Percentiles rank a stretch among this genome's conserved stretches.
These are phyloP conservation scores for Thalassophryne amazonica DNA, from an alignment of 2,797 vertebrate genomes.

Conservation along the genomic window DNA sequence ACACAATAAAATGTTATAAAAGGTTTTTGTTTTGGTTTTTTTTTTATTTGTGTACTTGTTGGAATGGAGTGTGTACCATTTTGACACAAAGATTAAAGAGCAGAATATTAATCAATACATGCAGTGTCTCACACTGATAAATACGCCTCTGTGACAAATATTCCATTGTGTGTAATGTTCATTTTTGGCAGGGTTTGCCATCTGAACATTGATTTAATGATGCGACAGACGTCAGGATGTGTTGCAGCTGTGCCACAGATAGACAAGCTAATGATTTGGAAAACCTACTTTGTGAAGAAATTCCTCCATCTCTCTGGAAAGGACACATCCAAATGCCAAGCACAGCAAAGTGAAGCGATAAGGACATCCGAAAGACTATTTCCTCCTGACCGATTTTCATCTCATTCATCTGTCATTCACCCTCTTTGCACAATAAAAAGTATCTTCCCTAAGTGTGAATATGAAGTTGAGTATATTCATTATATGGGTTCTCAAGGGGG, in stretches of 20 bases:
- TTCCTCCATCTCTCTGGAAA: slow-evolving; percentile 28
- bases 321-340: slow-evolving; percentile 60
- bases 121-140: too few species aligned
- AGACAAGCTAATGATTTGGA: slow-evolving; percentile 60
- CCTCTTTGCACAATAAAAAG: neutral
- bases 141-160: too few species aligned
- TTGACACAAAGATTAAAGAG: too few species aligned
- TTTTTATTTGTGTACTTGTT: too few species aligned
- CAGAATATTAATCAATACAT: too few species aligned
- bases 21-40: too few species aligned
- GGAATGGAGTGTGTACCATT: too few species aligned
- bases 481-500: neutral
- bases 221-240: neutral
- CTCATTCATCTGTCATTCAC: slow-evolving; percentile 14
- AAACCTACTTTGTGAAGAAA: slow-evolving; percentile 47
- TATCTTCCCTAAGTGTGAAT: neutral
- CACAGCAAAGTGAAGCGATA: slow-evolving; percentile 29
- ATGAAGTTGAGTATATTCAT: slow-evolving; percentile 2
- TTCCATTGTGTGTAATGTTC: too few species aligned
- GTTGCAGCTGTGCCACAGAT: slow-evolving; percentile 7
- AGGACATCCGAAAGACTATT: slow-evolving; percentile 36
- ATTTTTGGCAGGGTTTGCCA: too few species aligned
- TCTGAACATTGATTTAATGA: neutral
- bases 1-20: too few species aligned
- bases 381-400: neutral